A percentile compares a stretch with the other conserved stretches of the same genome.
These are phyloP conservation scores for Dendroctonus ponderosae DNA, from an alignment of 1,140 invertebrate species.

Conservation along the genomic window DNA sequence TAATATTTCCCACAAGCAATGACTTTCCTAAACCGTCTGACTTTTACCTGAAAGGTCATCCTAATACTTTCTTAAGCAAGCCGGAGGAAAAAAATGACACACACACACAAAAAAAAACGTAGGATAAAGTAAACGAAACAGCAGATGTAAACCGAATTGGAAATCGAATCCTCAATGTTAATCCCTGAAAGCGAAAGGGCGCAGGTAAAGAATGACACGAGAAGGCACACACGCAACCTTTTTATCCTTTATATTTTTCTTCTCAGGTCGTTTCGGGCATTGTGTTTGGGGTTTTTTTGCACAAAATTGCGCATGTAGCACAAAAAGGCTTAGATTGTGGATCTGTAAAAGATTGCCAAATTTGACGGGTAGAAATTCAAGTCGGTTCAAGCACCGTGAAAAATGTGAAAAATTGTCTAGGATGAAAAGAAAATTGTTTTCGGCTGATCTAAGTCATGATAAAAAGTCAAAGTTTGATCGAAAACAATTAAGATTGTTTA, in stretches of 20 bases:
- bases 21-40: not conserved
- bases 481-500: too few species aligned
- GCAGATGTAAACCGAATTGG: constrained; percentile 23
- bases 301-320: not conserved
- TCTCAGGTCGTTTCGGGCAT: constrained; percentile 3
- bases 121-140: constrained; percentile 26
- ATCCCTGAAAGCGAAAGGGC: constrained; percentile 14
- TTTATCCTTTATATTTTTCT: constrained; percentile 19
- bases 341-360: too few species aligned
- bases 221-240: constrained; percentile 29
- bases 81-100: constrained; percentile 1
- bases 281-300: constrained; percentile 6
- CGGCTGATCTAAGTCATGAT: too few species aligned
- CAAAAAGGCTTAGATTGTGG: too few species aligned
- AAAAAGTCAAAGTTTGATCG: too few species aligned
- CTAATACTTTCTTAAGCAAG: not conserved
- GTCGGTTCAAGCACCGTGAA: too few species aligned
- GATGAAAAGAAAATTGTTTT: too few species aligned
- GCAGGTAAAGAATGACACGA: constrained; percentile 32
- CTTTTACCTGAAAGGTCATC: constrained; percentile 9
- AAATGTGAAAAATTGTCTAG: too few species aligned
- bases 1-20: not conserved
- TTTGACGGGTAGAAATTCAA: too few species aligned
- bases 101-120: constrained; percentile 18
- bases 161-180: constrained; percentile 26